Conservation (phyloP, 2,797 vertebrate species). For the Pseudopleuronectes americanus region DNA sequence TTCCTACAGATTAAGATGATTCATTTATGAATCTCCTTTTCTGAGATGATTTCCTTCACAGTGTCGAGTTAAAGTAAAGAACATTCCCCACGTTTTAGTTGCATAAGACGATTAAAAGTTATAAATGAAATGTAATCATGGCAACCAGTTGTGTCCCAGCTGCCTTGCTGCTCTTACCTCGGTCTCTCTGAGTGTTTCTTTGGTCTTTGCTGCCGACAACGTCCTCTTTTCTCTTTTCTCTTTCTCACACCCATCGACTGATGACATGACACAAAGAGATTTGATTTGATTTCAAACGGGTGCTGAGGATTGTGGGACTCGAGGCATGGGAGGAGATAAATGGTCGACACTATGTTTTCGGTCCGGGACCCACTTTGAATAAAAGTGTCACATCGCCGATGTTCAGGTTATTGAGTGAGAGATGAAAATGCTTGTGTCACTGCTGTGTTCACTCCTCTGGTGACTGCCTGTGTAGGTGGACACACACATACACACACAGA, state of each 20-base stretch:
- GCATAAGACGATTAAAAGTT: not conserved
- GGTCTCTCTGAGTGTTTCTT: conserved; percentile 33
- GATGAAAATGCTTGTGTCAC: not conserved
- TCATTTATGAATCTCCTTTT: not conserved
- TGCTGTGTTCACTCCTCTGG: conserved; percentile 15
- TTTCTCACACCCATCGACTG: conserved; percentile 65
- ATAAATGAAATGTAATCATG: not conserved
- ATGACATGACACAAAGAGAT: conserved; percentile 69
- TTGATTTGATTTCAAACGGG: conserved; percentile 67
- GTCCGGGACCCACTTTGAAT: not conserved
- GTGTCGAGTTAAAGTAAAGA: not conserved
- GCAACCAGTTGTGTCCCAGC: not conserved
- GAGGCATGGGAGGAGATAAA: too few species aligned
- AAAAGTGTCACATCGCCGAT: not conserved
- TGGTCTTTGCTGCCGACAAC: conserved; percentile 22
- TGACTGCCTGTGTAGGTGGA: conserved; percentile 43
- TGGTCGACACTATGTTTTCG: rapidly evolving
- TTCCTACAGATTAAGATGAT: not conserved
- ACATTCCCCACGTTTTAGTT: too few species aligned
- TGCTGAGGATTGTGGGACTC: conserved; percentile 39
- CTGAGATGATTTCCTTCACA: not conserved
- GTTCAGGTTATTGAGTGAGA: conserved; percentile 6
- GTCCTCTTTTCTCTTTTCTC: conserved; percentile 66
- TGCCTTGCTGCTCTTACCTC: conserved; percentile 63
- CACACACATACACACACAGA: conserved; percentile 15